Evolutionary conservation across 2,113 vertebrate genomes (phyloP), one percentile per base, ranked within the genome.

Genomic region (Oreochromis niloticus): DNA sequence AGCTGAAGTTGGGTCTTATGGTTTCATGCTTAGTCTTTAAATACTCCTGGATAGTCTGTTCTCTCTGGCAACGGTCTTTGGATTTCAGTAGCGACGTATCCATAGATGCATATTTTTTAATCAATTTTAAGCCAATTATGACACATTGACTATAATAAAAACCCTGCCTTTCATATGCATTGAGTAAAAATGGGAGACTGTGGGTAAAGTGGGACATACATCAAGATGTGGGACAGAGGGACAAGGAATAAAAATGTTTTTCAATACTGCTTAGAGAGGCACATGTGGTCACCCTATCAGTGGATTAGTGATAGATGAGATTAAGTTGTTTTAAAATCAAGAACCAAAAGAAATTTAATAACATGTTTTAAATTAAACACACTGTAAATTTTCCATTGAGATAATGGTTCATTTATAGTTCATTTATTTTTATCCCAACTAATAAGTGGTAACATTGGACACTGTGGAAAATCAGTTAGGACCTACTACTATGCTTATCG

Each of bases 291-390:
- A 68, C 32, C 22, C 36, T 41, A 46, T 73, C 2, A 0, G 41
- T 73, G 41, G 14, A 43, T 73, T 73, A 17, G 22, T 73, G 68
- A 73, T 46, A 0, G 1, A 73, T 73, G 13, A 30, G 41, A 73
- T 0, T 13, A 46, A 46, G 5, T 24, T 73, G 66, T 9, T 46
- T 13, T 27, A 46, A 73, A 46, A 73, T 73, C 13, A 46, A 46
- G 66, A 73, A 27, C 68, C 68, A 73, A 27, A 17, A 46, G 13
- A 73, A 73, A 46, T 43, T 13, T 6, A 73, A 73, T 27, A 71
- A 24, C 0, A 10, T 0, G 0, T 6, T 6, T 73, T 73, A 27
- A 0, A 46, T 27, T 17, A 73, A 73, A 46, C 41, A 73, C 68
- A 46, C 13, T 73, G 63, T 68, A 68, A 68, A 41, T 68, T 9